Evolutionary conservation across 2,888 invertebrate species (phyloP), one percentile per base, ranked within the genome.

Genomic region (Nipponacmea schrenckii): DNA sequence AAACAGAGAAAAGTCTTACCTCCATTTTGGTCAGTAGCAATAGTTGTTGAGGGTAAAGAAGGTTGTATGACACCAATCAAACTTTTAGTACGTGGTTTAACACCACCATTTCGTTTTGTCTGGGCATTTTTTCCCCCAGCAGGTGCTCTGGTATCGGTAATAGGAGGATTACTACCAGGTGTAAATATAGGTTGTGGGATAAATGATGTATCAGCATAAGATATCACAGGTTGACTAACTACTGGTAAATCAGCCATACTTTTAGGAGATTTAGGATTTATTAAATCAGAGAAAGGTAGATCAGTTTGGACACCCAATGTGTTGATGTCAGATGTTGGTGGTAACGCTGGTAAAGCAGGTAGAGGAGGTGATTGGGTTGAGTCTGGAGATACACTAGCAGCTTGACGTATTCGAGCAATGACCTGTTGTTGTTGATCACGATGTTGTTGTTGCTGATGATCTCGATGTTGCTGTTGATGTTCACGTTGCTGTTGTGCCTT

Each of bases 401-500:
- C 56, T 24, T 56, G 56, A 20, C 56, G 56, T 3, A 56, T 56
- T 14, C 67, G 68, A n/a, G 75, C 64, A 45, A 69, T 69, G 62
- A 79, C 79, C 63, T 79, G 79, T 24, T 74, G 74, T 70, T 80
- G 83, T 17, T 80, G 79, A 20, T 78, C 73, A 39, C 75, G 72
- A 64, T 75, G 64, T 67, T 80, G 81, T 66, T 80, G 80, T 64
- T 80, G 79, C 67, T 80, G 77, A 64, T 79, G 80, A 63, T 82
- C 78, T 68, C 79, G 79, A n/a, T 76, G 74, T 31, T 82, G 83
- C 67, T 85, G 84, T 31, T 84, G 83, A 67, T 85, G 85, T 68
- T 84, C 84, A 69, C 83, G 74, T 65, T 83, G 83, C 64, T 81
- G 81, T 64, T 86, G 86, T 80, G 88, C 87, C 74, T 93, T 89